Conservation (phyloP, 2,888 invertebrate species). For the Tortrix viridana region DNA sequence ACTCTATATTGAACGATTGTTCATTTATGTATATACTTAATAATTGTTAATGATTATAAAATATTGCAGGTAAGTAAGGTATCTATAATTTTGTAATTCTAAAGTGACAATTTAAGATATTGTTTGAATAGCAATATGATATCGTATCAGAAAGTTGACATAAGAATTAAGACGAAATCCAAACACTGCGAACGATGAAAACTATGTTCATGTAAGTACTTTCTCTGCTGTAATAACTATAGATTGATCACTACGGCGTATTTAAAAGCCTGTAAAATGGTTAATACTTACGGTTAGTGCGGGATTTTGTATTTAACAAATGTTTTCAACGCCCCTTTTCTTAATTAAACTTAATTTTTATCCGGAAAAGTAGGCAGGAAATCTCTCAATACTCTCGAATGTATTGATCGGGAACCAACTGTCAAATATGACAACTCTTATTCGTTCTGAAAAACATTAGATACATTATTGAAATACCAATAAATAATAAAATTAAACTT, state of each 20-base stretch:
- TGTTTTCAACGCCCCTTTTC: slow-evolving; percentile 31
- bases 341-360: slow-evolving; percentile 27
- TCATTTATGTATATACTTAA: too few relatives aligned
- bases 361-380: slow-evolving; percentile 29
- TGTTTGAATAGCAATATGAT: not conserved
- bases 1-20: too few relatives aligned
- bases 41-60: too few relatives aligned
- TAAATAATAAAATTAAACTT: not conserved
- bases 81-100: not conserved
- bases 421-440: slow-evolving; percentile 34
- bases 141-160: not conserved
- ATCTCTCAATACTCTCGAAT: slow-evolving; percentile 31
- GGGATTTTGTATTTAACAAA: not conserved
- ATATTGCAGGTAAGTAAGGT: too few relatives aligned
- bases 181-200: not conserved
- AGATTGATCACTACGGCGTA: not conserved
- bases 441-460: slow-evolving; percentile 11
- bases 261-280: not conserved
- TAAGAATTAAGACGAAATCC: slow-evolving; percentile 3
- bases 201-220: slow-evolving; percentile 11
- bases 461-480: not conserved
- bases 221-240: slow-evolving; percentile 9
- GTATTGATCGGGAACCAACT: slow-evolving; percentile 44
- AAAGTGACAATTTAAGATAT: not conserved
- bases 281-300: slow-evolving; percentile 17